Evolutionary conservation across 2,113 vertebrate genomes (phyloP).

Genomic region (Bungarus multicinctus): DNA sequence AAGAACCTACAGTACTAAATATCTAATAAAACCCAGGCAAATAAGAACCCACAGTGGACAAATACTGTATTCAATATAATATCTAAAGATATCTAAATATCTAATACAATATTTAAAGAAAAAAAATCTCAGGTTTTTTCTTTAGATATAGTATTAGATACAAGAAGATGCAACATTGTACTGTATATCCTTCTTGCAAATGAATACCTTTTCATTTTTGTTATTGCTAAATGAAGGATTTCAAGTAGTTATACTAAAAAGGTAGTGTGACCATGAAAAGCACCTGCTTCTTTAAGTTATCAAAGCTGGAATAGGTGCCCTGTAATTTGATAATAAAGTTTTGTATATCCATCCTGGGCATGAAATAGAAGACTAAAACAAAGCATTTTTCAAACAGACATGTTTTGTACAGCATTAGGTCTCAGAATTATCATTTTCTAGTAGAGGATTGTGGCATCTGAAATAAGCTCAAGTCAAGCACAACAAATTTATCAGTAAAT

Average conservation of each 20-base stretch:
- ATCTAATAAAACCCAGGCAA: no score
- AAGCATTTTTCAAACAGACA: background rate
- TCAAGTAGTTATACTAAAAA: background rate
- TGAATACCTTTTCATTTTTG: background rate
- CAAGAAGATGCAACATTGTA: background rate
- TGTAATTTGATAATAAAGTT: background rate
- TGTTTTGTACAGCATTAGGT: background rate
- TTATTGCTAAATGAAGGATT: background rate
- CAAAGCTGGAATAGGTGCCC: background rate
- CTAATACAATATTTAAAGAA: background rate
- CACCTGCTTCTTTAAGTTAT: background rate
- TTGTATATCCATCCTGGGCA: background rate
- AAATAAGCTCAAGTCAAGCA: background rate
- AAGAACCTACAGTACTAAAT: background rate
- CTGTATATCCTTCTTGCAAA: background rate
- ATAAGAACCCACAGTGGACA: background rate
- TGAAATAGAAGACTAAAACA: background rate
- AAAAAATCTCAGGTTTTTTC: background rate
- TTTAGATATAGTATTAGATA: background rate
- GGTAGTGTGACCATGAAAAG: background rate
- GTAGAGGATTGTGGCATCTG: background rate
- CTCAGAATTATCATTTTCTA: background rate
- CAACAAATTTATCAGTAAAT: background rate
- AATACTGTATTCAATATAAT: no score
- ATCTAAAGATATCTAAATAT: no score